These are phyloP conservation scores for Xestobium rufovillosum DNA, from an alignment of 2,888 invertebrate genomes.

Conservation along the genomic window DNA sequence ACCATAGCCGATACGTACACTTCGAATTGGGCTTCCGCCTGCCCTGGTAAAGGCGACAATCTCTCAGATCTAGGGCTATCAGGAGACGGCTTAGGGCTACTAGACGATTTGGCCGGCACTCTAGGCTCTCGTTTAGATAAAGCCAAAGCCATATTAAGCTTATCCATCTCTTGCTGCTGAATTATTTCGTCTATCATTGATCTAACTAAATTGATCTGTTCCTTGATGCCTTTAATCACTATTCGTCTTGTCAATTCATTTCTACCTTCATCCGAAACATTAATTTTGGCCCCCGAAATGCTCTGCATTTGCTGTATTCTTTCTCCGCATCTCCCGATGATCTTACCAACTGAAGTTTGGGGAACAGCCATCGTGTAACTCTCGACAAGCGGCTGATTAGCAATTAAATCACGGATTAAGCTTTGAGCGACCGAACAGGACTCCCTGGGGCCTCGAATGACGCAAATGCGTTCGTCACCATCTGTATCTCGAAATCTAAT, in stretches of 20 bases:
- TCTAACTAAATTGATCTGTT: constrained; percentile 67
- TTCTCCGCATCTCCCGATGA: constrained; percentile 71
- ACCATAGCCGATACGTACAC: constrained; percentile 83
- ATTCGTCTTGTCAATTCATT: constrained; percentile 28
- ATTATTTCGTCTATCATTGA: too few species aligned
- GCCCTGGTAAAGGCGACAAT: constrained; percentile 35
- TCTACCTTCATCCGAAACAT: constrained; percentile 39
- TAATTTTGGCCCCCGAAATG: constrained; percentile 65
- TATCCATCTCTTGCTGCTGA: too few species aligned
- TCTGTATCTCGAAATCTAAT: constrained; percentile 51
- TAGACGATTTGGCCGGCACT: constrained; percentile 30
- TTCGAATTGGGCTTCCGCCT: constrained; percentile 59
- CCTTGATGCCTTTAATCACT: constrained; percentile 43
- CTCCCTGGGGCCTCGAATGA: constrained; percentile 62
- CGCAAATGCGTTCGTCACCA: constrained; percentile 53
- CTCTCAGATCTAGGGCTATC: constrained; percentile 35
- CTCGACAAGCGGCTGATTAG: constrained; percentile 58
- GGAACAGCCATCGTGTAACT: constrained; percentile 63
- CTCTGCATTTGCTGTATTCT: constrained; percentile 63
- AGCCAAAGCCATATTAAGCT: too few species aligned
- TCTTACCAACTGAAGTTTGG: constrained; percentile 56
- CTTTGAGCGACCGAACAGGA: constrained; percentile 65
- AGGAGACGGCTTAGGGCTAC: constrained; percentile 16
- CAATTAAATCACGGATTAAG: constrained; percentile 59
- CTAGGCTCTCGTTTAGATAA: constrained; percentile 49